phyloP scores from a whole-genome alignment of 2,113 vertebrate species.

The Lepidothrix coronata region DNA sequence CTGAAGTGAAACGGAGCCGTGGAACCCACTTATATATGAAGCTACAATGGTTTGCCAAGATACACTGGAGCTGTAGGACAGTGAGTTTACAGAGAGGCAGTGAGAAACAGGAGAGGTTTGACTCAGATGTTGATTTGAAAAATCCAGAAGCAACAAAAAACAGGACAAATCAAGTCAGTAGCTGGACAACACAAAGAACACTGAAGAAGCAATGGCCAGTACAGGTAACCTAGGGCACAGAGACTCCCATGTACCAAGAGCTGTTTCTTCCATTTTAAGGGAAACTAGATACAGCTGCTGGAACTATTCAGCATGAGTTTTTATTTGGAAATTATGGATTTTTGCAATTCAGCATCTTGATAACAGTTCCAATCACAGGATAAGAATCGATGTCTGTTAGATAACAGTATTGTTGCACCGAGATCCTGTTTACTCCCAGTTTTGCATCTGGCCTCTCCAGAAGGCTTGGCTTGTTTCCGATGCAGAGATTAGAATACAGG shows the following conservation, averaged over 20 bases:
- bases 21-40: background rate
- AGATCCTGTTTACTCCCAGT: slow-evolving; percentile 24
- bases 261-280: background rate
- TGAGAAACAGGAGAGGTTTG: background rate
- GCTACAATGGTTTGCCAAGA: background rate
- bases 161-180: background rate
- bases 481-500: background rate
- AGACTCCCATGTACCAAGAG: background rate
- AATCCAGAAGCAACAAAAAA: background rate
- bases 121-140: background rate
- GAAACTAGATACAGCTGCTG: background rate
- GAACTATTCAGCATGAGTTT: background rate
- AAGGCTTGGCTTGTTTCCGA: background rate
- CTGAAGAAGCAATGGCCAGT: background rate
- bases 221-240: accelerated
- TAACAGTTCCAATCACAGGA: background rate
- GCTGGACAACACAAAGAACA: background rate
- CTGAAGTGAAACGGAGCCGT: background rate
- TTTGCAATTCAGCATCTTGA: background rate
- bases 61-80: background rate
- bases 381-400: background rate
- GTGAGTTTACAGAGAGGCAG: background rate
- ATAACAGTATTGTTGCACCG: background rate
- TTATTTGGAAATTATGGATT: background rate
- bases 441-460: background rate